These are phyloP conservation scores for Dreissena rostriformis DNA, from an alignment of 1,140 invertebrate species.

Conservation along the genomic window DNA sequence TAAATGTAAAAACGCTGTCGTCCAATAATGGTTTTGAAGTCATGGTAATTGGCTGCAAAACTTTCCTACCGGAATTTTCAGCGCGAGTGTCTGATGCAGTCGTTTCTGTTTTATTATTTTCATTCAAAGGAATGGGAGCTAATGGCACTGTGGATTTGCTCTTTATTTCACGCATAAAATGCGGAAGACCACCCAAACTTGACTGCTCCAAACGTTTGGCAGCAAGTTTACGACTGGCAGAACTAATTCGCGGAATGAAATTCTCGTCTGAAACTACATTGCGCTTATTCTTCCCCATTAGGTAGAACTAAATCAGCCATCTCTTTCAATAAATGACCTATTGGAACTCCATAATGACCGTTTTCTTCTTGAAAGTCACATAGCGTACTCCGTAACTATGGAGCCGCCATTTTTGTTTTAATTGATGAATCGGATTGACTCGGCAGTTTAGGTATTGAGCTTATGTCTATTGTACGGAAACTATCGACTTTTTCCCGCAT, in stretches of 20 bases:
- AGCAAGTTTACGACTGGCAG: slow-evolving; percentile 70
- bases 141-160: slow-evolving; percentile 61
- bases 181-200: slow-evolving; percentile 63
- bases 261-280: slow-evolving; percentile 62
- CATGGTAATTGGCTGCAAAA: slow-evolving; percentile 58
- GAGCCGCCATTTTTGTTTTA: slow-evolving; percentile 71
- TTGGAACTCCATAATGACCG: slow-evolving; percentile 43
- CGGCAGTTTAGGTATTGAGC: background rate
- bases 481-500: too few species aligned
- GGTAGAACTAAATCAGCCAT: slow-evolving; percentile 58
- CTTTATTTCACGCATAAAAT: slow-evolving; percentile 72
- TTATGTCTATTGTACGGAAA: too few species aligned
- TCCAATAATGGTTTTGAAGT: slow-evolving; percentile 65
- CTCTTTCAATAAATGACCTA: slow-evolving; percentile 40
- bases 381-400: slow-evolving; percentile 66
- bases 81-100: background rate
- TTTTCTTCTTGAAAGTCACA: slow-evolving; percentile 21
- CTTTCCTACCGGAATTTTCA: slow-evolving; percentile 43
- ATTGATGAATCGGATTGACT: background rate
- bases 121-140: slow-evolving; percentile 57
- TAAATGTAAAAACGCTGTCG: slow-evolving; percentile 76
- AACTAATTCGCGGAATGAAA: slow-evolving; percentile 73
- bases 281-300: slow-evolving; percentile 71
- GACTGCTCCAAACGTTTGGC: slow-evolving; percentile 56
- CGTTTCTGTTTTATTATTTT: slow-evolving; percentile 8